phyloP scores from a whole-genome alignment of 1,140 invertebrate genomes.

The Sminthurides bifidus region DNA sequence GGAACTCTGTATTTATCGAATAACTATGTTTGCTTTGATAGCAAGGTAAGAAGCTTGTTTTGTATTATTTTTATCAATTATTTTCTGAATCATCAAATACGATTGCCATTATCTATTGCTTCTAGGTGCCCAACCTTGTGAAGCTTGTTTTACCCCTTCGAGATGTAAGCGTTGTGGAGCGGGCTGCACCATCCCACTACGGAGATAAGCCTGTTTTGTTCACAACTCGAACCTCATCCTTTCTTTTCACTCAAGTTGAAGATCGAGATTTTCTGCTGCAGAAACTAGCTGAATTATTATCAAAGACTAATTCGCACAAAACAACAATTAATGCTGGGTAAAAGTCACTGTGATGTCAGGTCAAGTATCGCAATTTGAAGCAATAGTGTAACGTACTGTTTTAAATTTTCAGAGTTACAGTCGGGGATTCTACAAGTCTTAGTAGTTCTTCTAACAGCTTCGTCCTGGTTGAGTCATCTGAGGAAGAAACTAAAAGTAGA shows the following conservation, averaged over 20 bases:
- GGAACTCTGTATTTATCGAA: conserved; percentile 86
- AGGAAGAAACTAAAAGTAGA: too few relatives aligned
- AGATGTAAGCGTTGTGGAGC: conserved; percentile 60
- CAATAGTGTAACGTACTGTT: not conserved
- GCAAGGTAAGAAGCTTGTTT: conserved; percentile 52
- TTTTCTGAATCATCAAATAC: not conserved
- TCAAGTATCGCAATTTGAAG: not conserved
- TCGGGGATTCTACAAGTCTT: conserved; percentile 21
- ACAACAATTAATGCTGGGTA: conserved; percentile 29
- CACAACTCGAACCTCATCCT: conserved; percentile 67
- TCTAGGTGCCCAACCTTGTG: conserved; percentile 66
- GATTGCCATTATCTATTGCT: conserved; percentile 1
- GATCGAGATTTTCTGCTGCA: conserved; percentile 79
- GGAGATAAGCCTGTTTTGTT: conserved; percentile 72
- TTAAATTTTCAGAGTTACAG: conserved; percentile 7
- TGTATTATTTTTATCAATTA: not conserved
- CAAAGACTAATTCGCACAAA: conserved; percentile 43
- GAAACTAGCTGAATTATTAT: conserved; percentile 77
- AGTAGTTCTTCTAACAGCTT: conserved; percentile 32
- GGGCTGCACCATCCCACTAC: conserved; percentile 48
- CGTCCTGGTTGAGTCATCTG: conserved; percentile 23
- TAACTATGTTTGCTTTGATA: conserved; percentile 93
- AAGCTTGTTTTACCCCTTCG: conserved; percentile 77
- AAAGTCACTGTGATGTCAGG: not conserved
- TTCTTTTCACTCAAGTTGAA: conserved; percentile 77